A percentile compares a stretch with the other conserved stretches of the same genome.
Evolutionary conservation across 2,797 vertebrate genomes (phyloP).

Genomic region (Pseudocheirus occidentalis): DNA sequence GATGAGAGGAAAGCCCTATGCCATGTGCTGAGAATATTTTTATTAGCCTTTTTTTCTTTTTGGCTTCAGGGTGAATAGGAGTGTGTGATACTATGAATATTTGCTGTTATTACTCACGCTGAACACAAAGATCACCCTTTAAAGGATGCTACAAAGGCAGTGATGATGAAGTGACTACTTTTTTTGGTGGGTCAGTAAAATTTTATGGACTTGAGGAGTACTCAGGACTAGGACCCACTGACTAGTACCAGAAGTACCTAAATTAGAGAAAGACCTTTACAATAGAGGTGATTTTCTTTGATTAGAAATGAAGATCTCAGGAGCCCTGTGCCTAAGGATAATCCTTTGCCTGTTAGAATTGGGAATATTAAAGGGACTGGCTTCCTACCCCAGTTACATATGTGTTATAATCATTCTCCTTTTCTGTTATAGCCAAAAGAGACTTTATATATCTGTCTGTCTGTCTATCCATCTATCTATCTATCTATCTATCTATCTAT

Average conservation of each 20-base stretch:
- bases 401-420: background rate
- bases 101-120: background rate
- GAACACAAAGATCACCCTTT: background rate
- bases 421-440: background rate
- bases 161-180: conserved; percentile 18
- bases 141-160: background rate
- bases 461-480: background rate
- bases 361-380: background rate
- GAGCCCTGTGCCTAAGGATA: conserved; percentile 4
- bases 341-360: conserved; percentile 16
- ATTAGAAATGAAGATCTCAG: conserved; percentile 4
- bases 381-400: background rate
- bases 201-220: conserved; percentile 30
- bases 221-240: conserved; percentile 1
- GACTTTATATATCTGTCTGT: background rate
- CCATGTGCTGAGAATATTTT: conserved; percentile 10
- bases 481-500: too few relatives aligned
- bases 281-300: background rate
- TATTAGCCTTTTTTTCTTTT: background rate
- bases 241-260: background rate
- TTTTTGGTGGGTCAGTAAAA: conserved; percentile 52
- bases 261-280: conserved; percentile 5
- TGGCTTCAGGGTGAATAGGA: background rate
- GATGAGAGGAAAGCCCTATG: conserved; percentile 22
- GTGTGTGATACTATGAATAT: background rate